Evolutionary conservation across 1,140 invertebrate species (phyloP), one percentile per base, ranked within the genome.

Genomic region (Microplitis demolitor): DNA sequence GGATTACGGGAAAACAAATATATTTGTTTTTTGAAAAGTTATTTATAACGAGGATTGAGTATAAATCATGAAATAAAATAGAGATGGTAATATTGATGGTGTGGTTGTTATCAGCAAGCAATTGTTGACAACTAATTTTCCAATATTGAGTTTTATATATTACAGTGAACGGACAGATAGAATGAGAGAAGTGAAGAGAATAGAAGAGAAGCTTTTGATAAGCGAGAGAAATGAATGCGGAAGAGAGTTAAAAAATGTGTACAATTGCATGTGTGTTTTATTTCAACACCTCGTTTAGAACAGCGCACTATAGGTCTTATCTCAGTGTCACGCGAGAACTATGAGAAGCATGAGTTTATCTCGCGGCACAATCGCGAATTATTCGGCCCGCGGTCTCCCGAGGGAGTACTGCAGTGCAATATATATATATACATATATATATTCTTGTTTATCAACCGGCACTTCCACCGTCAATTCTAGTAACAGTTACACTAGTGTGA

Each of bases 271-370:
- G 66, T 66, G n/a, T 67, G 16, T 45, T 58, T 34, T 64, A 13
- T 64, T 64, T 64, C 62, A 67, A 56, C 66, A 67, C 66, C 66
- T 67, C 45, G 51, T 67, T 67, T 67, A 37, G 62, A 64, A 16
- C 8, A 14, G 16, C 51, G 31, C 24, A 24, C 9, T 45, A 45
- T 45, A 45, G 39, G 63, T 53, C 66, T 67, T 67, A 67, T 67
- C 66, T 67, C 13, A 54, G 50, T 67, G 63, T 66, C 63, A 66
- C 63, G 63, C 63, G 39, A 66, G 63, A 66, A 66, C 63, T 66
- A 50, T 45, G 35, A 66, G 63, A 66, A 66, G 39, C 63, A 66
- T 37, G 34, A 13, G 34, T 24, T 24, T 66, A 66, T 66, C 63
- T 51, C 5, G 16, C 8, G 31, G 37, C 39, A 50, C 13, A 50